Conservation (phyloP, 1,140 invertebrate genomes). For the Diachasmimorpha longicaudata region DNA sequence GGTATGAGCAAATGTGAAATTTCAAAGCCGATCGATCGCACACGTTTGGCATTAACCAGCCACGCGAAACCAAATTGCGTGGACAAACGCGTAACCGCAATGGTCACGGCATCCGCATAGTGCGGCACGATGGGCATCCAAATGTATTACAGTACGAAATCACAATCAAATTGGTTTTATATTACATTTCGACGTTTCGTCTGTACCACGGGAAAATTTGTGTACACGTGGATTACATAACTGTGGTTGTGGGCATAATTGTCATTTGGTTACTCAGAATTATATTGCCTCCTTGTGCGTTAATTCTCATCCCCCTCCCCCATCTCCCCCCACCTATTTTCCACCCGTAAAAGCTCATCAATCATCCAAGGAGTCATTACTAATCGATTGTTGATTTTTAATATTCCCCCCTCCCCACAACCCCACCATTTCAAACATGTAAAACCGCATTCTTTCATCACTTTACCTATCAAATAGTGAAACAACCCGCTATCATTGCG, state of each 20-base stretch:
- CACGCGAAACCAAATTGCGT: slow-evolving; percentile 47
- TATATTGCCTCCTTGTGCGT: slow-evolving; percentile 10
- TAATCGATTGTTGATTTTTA: not conserved
- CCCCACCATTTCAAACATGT: not conserved
- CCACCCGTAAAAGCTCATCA: not conserved
- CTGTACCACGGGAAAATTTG: not conserved
- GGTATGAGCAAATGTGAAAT: slow-evolving; percentile 14
- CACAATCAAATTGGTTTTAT: slow-evolving; percentile 46
- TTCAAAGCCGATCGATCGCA: slow-evolving; percentile 31
- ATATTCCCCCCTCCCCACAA: too few relatives aligned
- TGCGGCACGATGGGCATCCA: slow-evolving; percentile 27
- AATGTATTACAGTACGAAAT: slow-evolving; percentile 39
- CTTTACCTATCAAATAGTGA: too few relatives aligned
- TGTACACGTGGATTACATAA: slow-evolving; percentile 13
- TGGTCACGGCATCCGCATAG: slow-evolving; percentile 37
- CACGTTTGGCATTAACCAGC: slow-evolving; percentile 28
- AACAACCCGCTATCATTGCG: not conserved
- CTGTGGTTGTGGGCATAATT: slow-evolving; percentile 12
- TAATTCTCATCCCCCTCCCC: not conserved
- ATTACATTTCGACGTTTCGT: slow-evolving; percentile 22
- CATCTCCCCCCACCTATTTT: too few relatives aligned
- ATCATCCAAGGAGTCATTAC: not conserved
- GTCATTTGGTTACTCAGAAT: slow-evolving; percentile 11
- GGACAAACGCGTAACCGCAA: slow-evolving; percentile 45
- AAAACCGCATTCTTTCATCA: not conserved